phyloP scores from a whole-genome alignment of 2,888 invertebrate genomes.

The Xestia c-nigrum region DNA sequence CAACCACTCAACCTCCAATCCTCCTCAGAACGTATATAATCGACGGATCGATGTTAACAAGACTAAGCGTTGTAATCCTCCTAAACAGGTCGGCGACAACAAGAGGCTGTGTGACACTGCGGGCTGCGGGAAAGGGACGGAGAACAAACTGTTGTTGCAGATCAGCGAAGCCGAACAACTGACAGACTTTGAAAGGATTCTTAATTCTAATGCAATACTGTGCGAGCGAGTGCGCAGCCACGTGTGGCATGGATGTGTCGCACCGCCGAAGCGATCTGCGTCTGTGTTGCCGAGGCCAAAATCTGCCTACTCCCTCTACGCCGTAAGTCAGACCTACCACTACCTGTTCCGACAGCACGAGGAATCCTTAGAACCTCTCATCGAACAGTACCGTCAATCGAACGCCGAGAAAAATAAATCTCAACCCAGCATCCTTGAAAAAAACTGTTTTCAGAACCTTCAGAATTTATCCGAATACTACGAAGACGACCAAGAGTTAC shows the following conservation, averaged over 20 bases:
- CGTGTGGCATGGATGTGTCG: constrained; percentile 84
- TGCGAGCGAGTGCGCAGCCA: constrained; percentile 83
- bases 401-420: constrained; percentile 71
- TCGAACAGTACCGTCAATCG: constrained; percentile 81
- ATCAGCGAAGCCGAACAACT: constrained; percentile 91
- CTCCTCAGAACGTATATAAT: constrained; percentile 70
- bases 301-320: constrained; percentile 85
- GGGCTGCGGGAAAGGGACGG: constrained; percentile 85
- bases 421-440: constrained; percentile 77
- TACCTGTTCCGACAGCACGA: constrained; percentile 87
- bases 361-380: constrained; percentile 85
- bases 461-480: constrained; percentile 88
- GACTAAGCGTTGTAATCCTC: constrained; percentile 84
- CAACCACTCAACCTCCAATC: constrained; percentile 83
- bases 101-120: constrained; percentile 86
- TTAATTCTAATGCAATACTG: constrained; percentile 90
- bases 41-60: constrained; percentile 78
- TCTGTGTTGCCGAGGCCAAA: constrained; percentile 81
- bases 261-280: constrained; percentile 78
- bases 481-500: constrained; percentile 85
- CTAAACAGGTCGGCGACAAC: constrained; percentile 87
- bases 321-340: constrained; percentile 86
- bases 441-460: constrained; percentile 84
- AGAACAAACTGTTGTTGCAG: constrained; percentile 89
- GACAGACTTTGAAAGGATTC: constrained; percentile 92